phyloP scores from a whole-genome alignment of 2,113 vertebrate genomes.

The Fulmarus glacialis region DNA sequence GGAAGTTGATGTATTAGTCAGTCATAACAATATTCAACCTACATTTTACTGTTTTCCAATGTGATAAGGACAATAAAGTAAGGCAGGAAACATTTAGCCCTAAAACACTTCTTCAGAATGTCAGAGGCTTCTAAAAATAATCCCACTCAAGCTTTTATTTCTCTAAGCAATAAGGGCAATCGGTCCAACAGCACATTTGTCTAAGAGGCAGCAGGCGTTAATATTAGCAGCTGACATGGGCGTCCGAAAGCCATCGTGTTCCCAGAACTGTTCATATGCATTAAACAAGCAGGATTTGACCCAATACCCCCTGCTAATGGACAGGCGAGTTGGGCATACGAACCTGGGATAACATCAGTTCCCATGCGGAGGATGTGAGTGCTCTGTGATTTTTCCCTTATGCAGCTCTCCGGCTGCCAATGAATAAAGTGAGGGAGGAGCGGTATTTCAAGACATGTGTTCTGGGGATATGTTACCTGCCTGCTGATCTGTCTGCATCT shows the following conservation, averaged over 20 bases:
- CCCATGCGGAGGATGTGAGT: neutral
- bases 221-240: neutral
- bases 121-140: constrained; percentile 55
- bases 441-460: neutral
- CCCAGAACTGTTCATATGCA: neutral
- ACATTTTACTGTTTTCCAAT: neutral
- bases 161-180: neutral
- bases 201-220: neutral
- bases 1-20: neutral
- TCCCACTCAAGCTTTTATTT: neutral
- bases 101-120: neutral
- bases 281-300: neutral
- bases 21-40: constrained; percentile 6
- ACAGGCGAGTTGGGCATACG: neutral
- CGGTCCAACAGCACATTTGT: neutral
- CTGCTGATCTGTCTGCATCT: constrained; percentile 16
- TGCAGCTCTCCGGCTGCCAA: neutral
- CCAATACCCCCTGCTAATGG: neutral
- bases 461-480: constrained; percentile 35
- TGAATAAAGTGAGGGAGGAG: constrained; percentile 29
- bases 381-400: neutral
- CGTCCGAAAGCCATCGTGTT: neutral
- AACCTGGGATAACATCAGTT: neutral
- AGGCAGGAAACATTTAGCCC: constrained; percentile 24
- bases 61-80: neutral